A percentile compares a stretch with the other conserved stretches of the same genome.
Conservation (phyloP, 2,113 vertebrate genomes). For the Corydoras sp. region DNA sequence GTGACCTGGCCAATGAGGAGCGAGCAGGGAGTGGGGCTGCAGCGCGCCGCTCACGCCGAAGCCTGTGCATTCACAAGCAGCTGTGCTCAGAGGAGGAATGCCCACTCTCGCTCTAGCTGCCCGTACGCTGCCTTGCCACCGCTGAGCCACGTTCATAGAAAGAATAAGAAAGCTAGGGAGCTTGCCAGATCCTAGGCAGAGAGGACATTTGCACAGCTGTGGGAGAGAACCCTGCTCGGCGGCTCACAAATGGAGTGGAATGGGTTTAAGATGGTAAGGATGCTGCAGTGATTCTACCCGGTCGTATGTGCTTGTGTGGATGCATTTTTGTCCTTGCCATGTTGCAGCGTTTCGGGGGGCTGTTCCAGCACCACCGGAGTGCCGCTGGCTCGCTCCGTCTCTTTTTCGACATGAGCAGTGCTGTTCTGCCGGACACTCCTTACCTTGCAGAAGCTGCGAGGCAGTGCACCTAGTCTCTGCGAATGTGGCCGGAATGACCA, state of each 20-base stretch:
- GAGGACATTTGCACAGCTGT: conserved; percentile 50
- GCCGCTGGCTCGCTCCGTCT: conserved; percentile 45
- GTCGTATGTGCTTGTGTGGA: conserved; percentile 20
- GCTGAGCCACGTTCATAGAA: conserved; percentile 62
- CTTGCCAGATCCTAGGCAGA: conserved; percentile 37
- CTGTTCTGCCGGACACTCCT: conserved; percentile 28
- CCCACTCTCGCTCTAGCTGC: conserved; percentile 85
- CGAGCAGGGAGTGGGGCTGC: conserved; percentile 82
- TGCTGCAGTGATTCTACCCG: conserved; percentile 54
- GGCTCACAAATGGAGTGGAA: conserved; percentile 99
- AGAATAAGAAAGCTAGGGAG: conserved; percentile 61
- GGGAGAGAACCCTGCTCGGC: conserved; percentile 69
- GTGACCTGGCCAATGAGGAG: conserved; percentile 96
- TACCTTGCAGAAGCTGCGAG: conserved; percentile 22
- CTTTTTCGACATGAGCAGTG: conserved; percentile 30
- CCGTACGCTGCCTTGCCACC: conserved; percentile 80
- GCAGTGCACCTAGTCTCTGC: conserved; percentile 18
- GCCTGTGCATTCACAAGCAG: conserved; percentile 90
- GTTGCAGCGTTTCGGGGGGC: conserved; percentile 41
- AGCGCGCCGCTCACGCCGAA: conserved; percentile 80
- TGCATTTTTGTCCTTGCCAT: conserved; percentile 34
- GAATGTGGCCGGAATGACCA: conserved; percentile 29
- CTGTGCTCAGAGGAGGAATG: conserved; percentile 95
- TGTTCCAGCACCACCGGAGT: conserved; percentile 32
- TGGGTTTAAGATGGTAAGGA: conserved; percentile 99